Percentiles rank a stretch among this genome's conserved stretches.
phyloP scores from a whole-genome alignment of 1,140 invertebrate genomes.

The Sitophilus oryzae region DNA sequence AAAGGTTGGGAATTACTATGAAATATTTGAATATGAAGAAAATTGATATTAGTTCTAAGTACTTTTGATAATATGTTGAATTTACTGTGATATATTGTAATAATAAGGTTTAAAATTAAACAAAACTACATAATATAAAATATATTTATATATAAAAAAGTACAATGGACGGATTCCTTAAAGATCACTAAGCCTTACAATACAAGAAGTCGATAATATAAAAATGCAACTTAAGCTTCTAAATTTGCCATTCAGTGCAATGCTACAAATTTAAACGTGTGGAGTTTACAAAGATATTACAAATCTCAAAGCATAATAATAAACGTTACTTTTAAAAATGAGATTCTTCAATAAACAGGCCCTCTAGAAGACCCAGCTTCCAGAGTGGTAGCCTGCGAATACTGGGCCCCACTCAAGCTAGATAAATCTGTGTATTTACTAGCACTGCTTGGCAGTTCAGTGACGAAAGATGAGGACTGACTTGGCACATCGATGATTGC shows the following conservation, averaged over 20 bases:
- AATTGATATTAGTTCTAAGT: background rate
- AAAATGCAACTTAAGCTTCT: no score
- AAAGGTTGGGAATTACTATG: constrained; percentile 32
- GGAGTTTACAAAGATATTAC: no score
- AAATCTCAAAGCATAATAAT: no score
- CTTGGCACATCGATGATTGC: constrained; percentile 22
- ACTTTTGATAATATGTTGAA: background rate
- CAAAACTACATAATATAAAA: background rate
- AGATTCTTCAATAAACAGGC: background rate
- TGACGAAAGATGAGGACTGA: constrained; percentile 33
- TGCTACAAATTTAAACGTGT: no score
- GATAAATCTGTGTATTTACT: constrained; percentile 20
- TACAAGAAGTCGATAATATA: no score
- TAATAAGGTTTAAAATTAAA: background rate
- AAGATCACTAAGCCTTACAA: no score
- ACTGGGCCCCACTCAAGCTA: constrained; percentile 6
- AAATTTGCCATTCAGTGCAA: no score
- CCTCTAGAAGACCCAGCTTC: constrained; percentile 8
- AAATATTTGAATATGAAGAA: constrained; percentile 36
- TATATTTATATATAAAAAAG: no score
- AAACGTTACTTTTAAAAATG: background rate
- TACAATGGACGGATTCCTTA: no score
- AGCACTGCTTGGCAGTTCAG: constrained; percentile 24
- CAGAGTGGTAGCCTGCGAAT: constrained; percentile 2
- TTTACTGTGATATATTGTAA: background rate